phyloP scores from a whole-genome alignment of 2,113 vertebrate genomes.

The Peromyscus californicus region DNA sequence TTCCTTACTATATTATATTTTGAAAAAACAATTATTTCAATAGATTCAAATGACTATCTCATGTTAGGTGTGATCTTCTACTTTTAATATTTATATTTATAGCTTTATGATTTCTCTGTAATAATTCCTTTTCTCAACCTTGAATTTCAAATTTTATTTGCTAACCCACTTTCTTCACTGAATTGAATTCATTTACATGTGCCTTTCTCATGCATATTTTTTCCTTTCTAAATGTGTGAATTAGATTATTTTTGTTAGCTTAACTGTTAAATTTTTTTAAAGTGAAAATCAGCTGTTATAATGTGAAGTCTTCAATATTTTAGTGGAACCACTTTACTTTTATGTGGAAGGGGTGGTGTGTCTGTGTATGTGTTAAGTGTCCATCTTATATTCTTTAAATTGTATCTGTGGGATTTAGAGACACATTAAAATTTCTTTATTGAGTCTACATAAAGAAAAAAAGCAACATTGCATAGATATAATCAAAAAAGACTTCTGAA shows the following conservation, averaged over 20 bases:
- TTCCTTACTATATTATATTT: constrained; percentile 48
- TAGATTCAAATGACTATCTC: neutral
- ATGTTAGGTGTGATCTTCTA: constrained; percentile 26
- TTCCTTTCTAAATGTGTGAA: constrained; percentile 67
- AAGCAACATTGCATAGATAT: neutral
- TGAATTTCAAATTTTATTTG: constrained; percentile 78
- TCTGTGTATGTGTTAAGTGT: neutral
- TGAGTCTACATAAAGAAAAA: neutral
- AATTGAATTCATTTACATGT: constrained; percentile 81
- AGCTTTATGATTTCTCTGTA: constrained; percentile 59
- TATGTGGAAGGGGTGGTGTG: rapidly evolving
- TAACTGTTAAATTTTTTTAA: constrained; percentile 74
- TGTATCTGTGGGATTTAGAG: neutral
- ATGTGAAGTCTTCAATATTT: constrained; percentile 24
- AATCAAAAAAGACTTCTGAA: neutral
- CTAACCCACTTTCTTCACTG: constrained; percentile 73
- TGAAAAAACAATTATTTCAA: neutral
- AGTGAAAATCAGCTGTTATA: constrained; percentile 61
- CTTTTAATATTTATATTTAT: constrained; percentile 43
- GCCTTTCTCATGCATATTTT: constrained; percentile 68
- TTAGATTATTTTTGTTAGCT: constrained; percentile 76
- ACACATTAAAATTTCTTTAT: neutral
- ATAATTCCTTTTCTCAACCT: constrained; percentile 74
- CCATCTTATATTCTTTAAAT: neutral
- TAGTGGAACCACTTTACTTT: neutral